phyloP scores from a whole-genome alignment of 2,888 invertebrate genomes.

The Pristionchus japonicus region DNA sequence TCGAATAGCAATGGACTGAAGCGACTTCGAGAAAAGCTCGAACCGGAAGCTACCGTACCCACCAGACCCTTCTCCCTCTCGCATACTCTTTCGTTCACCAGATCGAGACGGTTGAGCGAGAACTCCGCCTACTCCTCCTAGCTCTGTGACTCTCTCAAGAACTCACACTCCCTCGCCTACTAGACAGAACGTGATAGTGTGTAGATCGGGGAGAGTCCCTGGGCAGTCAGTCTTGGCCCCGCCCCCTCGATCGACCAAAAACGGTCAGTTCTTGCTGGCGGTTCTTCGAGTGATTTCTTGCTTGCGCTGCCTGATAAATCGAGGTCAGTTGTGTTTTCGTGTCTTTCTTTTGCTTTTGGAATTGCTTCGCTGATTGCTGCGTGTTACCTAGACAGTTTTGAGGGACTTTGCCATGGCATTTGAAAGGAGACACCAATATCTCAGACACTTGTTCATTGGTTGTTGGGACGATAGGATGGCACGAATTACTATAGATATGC shows the following conservation, averaged over 20 bases:
- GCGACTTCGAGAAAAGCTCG: not conserved
- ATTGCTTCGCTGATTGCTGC: not conserved
- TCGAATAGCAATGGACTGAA: too few relatives aligned
- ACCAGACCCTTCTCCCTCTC: not conserved
- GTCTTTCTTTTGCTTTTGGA: not conserved
- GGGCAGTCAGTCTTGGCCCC: not conserved
- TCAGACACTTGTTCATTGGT: too few relatives aligned
- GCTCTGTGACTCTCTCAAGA: not conserved
- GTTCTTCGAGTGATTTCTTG: slow-evolving; percentile 13
- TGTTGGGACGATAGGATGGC: too few relatives aligned
- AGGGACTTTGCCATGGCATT: too few relatives aligned
- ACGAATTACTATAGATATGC: too few relatives aligned
- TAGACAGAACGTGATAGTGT: not conserved
- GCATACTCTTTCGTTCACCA: not conserved
- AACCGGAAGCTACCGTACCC: not conserved
- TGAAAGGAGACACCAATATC: too few relatives aligned
- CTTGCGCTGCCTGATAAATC: slow-evolving; percentile 12
- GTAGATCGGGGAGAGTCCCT: not conserved
- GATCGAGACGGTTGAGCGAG: slow-evolving; percentile 4
- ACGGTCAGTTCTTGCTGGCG: slow-evolving; percentile 13
- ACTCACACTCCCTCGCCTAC: not conserved
- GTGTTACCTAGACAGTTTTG: not conserved
- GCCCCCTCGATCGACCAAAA: slow-evolving; percentile 33
- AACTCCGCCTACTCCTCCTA: not conserved
- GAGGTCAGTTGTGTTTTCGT: slow-evolving; percentile 29